phyloP scores from a whole-genome alignment of 2,888 invertebrate genomes.

The Torymus auratus region DNA sequence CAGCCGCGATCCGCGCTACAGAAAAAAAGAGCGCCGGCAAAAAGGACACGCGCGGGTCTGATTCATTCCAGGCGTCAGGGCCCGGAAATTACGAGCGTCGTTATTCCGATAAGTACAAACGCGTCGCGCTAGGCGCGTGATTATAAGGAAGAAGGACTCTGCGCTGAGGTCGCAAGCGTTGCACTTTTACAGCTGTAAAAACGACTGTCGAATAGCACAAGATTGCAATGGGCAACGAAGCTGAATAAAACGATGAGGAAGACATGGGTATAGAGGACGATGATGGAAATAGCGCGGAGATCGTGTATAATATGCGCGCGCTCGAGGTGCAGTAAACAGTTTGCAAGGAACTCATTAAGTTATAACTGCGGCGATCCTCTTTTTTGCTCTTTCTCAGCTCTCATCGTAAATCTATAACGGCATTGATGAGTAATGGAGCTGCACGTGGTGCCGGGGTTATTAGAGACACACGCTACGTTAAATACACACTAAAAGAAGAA shows the following conservation, averaged over 20 bases:
- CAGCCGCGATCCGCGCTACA: neutral
- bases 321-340: neutral
- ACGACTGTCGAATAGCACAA: constrained; percentile 26
- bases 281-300: constrained; percentile 18
- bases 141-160: constrained; percentile 16
- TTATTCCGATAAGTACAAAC: constrained; percentile 35
- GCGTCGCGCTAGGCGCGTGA: constrained; percentile 10
- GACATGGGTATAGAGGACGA: neutral
- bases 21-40: neutral
- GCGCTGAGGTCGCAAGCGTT: neutral
- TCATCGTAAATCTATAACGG: constrained; percentile 23
- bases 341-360: neutral
- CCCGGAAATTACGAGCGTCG: constrained; percentile 46
- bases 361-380: constrained; percentile 14
- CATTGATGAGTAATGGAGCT: constrained; percentile 18
- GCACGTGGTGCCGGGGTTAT: no score
- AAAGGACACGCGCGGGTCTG: constrained; percentile 1
- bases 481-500: no score
- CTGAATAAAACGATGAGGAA: constrained; percentile 22
- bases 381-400: neutral
- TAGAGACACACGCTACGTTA: no score
- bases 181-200: constrained; percentile 25
- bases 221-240: constrained; percentile 24
- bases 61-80: constrained; percentile 34
- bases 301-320: neutral